These are phyloP conservation scores for Uria aalge DNA, from an alignment of 2,113 vertebrate genomes.

Conservation along the genomic window DNA sequence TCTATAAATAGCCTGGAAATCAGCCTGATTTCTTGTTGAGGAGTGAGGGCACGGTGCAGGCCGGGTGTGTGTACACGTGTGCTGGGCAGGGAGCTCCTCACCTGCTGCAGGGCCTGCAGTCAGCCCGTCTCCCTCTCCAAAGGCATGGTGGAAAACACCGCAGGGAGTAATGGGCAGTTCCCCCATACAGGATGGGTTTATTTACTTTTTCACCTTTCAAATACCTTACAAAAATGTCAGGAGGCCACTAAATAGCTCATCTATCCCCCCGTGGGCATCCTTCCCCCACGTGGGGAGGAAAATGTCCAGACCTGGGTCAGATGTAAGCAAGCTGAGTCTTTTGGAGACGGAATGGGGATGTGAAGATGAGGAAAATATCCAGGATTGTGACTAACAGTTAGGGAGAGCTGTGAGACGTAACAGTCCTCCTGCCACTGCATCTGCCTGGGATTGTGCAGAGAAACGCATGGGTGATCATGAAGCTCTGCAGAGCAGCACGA, in stretches of 20 bases:
- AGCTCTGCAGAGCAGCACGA: not conserved
- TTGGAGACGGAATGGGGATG: not conserved
- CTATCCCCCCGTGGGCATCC: not conserved
- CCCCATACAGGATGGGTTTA: not conserved
- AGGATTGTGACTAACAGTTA: not conserved
- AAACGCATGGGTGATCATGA: not conserved
- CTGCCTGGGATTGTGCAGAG: not conserved
- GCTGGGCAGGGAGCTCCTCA: not conserved
- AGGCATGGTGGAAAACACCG: not conserved
- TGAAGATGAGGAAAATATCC: not conserved
- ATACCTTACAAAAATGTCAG: not conserved
- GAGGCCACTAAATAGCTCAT: not conserved
- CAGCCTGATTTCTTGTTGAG: not conserved
- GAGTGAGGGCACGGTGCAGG: not conserved
- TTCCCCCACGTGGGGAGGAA: not conserved
- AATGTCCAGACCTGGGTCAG: not conserved
- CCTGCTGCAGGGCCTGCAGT: not conserved
- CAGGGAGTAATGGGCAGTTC: not conserved
- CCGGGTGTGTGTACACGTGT: not conserved
- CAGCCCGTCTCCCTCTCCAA: not conserved
- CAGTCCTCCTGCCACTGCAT: not conserved
- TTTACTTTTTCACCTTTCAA: not conserved
- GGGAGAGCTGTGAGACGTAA: not conserved
- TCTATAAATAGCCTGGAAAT: constrained; percentile 49
- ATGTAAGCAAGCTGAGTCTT: not conserved